These are phyloP conservation scores for Orycteropus afer DNA, from an alignment of 2,113 vertebrate species.

Conservation along the genomic window DNA sequence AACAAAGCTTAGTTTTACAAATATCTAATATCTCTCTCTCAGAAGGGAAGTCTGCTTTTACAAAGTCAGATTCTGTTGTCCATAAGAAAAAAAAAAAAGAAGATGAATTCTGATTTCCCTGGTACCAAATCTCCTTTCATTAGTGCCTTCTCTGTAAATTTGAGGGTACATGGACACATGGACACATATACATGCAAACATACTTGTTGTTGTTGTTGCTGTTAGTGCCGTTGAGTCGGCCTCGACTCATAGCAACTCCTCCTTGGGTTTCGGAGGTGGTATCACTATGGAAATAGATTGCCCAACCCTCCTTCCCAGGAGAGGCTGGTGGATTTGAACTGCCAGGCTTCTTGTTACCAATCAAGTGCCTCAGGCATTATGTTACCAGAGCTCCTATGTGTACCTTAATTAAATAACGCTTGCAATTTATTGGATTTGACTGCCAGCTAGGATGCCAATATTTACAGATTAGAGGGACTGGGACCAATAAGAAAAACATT, in stretches of 20 bases:
- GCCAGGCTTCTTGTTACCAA: too few relatives aligned
- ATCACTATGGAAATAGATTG: too few relatives aligned
- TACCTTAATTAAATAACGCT: not conserved
- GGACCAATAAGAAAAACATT: not conserved
- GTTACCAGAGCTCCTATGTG: too few relatives aligned
- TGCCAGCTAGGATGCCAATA: not conserved
- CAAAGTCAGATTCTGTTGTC: not conserved
- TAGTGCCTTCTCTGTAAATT: not conserved
- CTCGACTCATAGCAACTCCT: too few relatives aligned
- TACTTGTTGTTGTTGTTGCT: too few relatives aligned
- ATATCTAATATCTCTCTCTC: not conserved
- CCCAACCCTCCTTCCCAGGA: too few relatives aligned
- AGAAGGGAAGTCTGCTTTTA: not conserved
- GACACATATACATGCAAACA: not conserved
- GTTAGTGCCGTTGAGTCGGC: too few relatives aligned
- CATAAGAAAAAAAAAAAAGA: not conserved
- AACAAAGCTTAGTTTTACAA: not conserved
- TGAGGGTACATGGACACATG: not conserved
- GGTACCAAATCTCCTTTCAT: not conserved
- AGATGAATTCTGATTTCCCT: not conserved
- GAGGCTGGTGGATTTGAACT: too few relatives aligned
- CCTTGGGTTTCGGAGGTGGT: too few relatives aligned
- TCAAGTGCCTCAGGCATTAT: too few relatives aligned
- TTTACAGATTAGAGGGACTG: not conserved
- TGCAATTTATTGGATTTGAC: not conserved